Conservation (phyloP, 37 sponge, comb jelly and placozoan genomes). For the Cliona cf. orientalis region DNA sequence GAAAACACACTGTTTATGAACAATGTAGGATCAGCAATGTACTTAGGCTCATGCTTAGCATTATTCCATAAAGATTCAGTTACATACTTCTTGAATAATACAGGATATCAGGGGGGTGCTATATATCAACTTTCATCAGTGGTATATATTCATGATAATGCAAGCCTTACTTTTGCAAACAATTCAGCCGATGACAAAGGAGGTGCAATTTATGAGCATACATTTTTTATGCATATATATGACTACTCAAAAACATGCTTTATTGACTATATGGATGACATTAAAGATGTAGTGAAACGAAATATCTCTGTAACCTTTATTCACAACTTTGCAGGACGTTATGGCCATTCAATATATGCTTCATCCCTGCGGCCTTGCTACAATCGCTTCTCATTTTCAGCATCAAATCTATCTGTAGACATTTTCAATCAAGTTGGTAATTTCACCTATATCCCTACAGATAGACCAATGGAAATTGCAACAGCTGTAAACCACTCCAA, state of each 20-base stretch:
- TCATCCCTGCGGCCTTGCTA: slow-evolving; percentile 24
- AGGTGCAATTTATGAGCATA: slow-evolving; percentile 13
- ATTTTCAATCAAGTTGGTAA: slow-evolving; percentile 3
- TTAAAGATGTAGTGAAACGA: background rate
- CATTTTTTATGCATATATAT: background rate
- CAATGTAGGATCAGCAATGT: slow-evolving; percentile 16
- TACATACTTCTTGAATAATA: background rate
- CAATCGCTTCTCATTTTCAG: background rate
- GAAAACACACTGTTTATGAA: background rate
- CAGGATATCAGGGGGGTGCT: slow-evolving; percentile 12
- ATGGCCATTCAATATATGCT: slow-evolving; percentile 21
- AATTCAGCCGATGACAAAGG: slow-evolving; percentile 15
- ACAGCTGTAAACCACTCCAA: background rate
- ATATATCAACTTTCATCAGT: slow-evolving; percentile 13
- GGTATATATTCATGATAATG: background rate
- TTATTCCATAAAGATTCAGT: background rate
- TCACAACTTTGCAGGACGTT: background rate
- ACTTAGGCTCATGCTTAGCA: background rate
- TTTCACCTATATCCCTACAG: background rate
- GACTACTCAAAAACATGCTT: slow-evolving; percentile 12
- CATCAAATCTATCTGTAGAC: background rate
- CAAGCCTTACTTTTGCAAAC: background rate
- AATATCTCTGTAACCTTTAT: slow-evolving; percentile 14
- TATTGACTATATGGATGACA: slow-evolving; percentile 8
- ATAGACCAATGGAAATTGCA: background rate